These are phyloP conservation scores for Scatophagus argus DNA, from an alignment of 2,113 vertebrate genomes.

Conservation along the genomic window DNA sequence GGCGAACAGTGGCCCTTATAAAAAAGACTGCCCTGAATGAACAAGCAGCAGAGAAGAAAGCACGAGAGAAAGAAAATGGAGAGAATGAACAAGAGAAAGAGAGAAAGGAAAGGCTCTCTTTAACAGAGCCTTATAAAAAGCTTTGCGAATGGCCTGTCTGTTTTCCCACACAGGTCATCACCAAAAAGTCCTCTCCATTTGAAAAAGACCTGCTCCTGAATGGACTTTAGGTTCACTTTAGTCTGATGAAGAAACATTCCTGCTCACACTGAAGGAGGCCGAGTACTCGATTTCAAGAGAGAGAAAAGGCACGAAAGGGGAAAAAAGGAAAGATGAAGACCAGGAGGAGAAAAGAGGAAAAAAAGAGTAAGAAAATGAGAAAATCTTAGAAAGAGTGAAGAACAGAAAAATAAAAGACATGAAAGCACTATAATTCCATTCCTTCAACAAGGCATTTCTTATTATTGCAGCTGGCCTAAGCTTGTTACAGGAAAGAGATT, in stretches of 20 bases:
- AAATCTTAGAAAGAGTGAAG: conserved; percentile 18
- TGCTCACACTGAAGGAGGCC: conserved; percentile 46
- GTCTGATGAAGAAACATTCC: conserved; percentile 47
- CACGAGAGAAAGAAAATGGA: conserved; percentile 23
- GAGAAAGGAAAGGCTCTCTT: conserved; percentile 50
- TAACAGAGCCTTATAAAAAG: conserved; percentile 65
- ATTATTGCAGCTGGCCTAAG: conserved; percentile 8
- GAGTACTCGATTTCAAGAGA: conserved; percentile 46
- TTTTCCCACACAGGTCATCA: conserved; percentile 76
- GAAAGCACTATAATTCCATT: conserved; percentile 33
- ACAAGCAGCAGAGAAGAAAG: conserved; percentile 22
- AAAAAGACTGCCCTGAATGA: conserved; percentile 46
- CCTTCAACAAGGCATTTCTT: conserved; percentile 13
- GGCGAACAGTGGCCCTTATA: conserved; percentile 11
- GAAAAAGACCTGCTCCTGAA: conserved; percentile 66
- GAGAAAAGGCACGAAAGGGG: not conserved
- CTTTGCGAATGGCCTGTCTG: conserved; percentile 70
- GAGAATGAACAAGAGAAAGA: conserved; percentile 28
- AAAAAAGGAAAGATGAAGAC: not conserved
- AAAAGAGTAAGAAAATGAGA: conserved; percentile 23
- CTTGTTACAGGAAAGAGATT: conserved; percentile 45
- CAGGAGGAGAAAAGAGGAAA: not conserved
- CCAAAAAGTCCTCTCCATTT: conserved; percentile 60
- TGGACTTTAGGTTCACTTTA: conserved; percentile 47
- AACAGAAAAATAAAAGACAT: conserved; percentile 13